phyloP scores from a whole-genome alignment of 2,888 invertebrate genomes.

The Acanthosepion pharaonis region DNA sequence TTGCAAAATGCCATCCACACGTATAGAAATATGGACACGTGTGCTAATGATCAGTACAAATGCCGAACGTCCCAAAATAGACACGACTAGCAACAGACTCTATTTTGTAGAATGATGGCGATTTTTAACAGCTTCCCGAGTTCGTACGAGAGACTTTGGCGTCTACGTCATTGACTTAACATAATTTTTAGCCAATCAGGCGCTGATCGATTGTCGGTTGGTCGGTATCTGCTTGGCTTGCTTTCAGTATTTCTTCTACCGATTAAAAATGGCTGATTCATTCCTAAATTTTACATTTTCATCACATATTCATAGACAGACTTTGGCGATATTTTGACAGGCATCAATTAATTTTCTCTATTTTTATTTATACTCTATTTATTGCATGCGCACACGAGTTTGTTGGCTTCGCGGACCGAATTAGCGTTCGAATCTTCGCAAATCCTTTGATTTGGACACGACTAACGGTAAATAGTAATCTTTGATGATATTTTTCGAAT shows the following conservation, averaged over 20 bases:
- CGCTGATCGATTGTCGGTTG: background rate
- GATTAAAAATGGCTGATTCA: background rate
- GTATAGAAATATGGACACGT: background rate
- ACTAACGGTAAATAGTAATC: too few relatives aligned
- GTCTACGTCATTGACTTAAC: background rate
- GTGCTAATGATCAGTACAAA: background rate
- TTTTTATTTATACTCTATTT: too few relatives aligned
- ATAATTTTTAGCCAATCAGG: background rate
- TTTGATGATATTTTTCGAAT: too few relatives aligned
- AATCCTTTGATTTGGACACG: too few relatives aligned
- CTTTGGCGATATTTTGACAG: too few relatives aligned
- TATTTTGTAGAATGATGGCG: background rate
- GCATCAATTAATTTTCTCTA: too few relatives aligned
- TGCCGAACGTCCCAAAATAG: background rate
- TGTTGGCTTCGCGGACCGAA: too few relatives aligned
- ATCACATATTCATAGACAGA: too few relatives aligned
- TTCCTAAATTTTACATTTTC: too few relatives aligned
- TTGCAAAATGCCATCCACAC: too few relatives aligned
- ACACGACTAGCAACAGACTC: background rate
- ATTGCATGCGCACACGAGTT: too few relatives aligned
- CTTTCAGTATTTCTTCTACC: background rate
- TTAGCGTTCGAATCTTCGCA: too few relatives aligned
- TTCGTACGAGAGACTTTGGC: background rate
- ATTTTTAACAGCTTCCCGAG: background rate
- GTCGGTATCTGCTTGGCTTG: background rate